phyloP scores from a whole-genome alignment of 2,888 invertebrate genomes.

The Vanessa cardui region DNA sequence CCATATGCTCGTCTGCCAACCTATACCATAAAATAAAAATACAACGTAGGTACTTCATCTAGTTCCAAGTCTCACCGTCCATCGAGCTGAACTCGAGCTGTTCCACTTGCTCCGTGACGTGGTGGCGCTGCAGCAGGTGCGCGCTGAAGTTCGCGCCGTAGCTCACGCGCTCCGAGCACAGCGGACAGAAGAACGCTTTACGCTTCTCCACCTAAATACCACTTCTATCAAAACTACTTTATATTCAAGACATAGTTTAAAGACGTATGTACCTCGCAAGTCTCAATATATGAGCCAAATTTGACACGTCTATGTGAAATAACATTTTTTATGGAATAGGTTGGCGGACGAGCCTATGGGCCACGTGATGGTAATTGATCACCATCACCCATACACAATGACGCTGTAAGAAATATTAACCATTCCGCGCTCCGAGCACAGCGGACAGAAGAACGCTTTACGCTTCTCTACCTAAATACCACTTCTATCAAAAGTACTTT shows the following conservation, averaged over 20 bases:
- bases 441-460: slow-evolving; percentile 73
- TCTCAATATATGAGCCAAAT: too few species aligned
- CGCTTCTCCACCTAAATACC: slow-evolving; percentile 68
- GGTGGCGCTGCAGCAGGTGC: slow-evolving; percentile 63
- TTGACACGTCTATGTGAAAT: too few species aligned
- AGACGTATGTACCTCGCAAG: too few species aligned
- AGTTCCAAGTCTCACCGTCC: slow-evolving; percentile 71
- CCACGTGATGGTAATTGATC: too few species aligned
- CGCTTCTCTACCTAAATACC: slow-evolving; percentile 68
- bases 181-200: slow-evolving; percentile 73
- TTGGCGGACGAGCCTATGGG: too few species aligned
- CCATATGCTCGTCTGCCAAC: too few species aligned
- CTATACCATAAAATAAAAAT: too few species aligned
- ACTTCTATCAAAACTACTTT: neutral
- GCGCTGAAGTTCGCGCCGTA: slow-evolving; percentile 74
- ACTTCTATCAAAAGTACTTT: neutral
- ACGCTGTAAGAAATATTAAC: too few species aligned
- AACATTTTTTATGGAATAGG: too few species aligned
- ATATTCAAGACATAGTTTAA: too few species aligned
- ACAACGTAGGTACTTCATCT: too few species aligned
- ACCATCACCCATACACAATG: too few species aligned
- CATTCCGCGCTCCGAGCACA: slow-evolving; percentile 71
- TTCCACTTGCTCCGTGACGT: slow-evolving; percentile 67
- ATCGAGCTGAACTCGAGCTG: slow-evolving; percentile 69
- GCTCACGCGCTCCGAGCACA: slow-evolving; percentile 71